phyloP scores from a whole-genome alignment of 2,888 invertebrate species.

The Bellardia pandia region DNA sequence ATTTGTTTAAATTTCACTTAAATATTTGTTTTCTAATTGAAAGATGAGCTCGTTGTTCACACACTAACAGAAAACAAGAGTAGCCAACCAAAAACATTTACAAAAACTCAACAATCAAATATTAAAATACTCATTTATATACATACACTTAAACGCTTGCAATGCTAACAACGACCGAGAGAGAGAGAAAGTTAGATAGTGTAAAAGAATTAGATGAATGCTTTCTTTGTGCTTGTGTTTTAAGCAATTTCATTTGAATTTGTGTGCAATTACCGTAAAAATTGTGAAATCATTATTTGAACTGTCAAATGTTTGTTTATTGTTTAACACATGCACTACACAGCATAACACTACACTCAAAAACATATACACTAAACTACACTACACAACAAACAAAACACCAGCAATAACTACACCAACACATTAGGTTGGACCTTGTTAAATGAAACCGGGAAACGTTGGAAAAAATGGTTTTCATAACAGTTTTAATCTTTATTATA shows the following conservation, averaged over 20 bases:
- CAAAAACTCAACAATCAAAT: slow-evolving; percentile 10
- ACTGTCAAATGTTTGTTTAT: slow-evolving; percentile 66
- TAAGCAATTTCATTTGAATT: slow-evolving; percentile 22
- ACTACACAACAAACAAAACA: slow-evolving; percentile 1
- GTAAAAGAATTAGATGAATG: no score
- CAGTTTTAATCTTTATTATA: no score
- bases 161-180: neutral
- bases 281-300: slow-evolving; percentile 69
- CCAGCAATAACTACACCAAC: slow-evolving; percentile 42
- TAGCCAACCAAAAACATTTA: slow-evolving; percentile 7
- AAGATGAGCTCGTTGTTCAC: slow-evolving; percentile 20
- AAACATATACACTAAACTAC: neutral
- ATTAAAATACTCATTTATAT: neutral
- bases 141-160: neutral
- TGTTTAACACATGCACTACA: slow-evolving; percentile 50
- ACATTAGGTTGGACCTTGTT: no score
- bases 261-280: slow-evolving; percentile 64
- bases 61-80: neutral
- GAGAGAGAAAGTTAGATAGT: no score
- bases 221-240: neutral
- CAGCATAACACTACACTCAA: slow-evolving; percentile 14
- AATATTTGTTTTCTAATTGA: slow-evolving; percentile 63
- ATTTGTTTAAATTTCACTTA: slow-evolving; percentile 58
- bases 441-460: no score
- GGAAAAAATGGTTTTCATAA: no score